Base-by-base conservation (phyloP, 2,888 invertebrate species). In the Tuberolachnus salignus region DNA sequence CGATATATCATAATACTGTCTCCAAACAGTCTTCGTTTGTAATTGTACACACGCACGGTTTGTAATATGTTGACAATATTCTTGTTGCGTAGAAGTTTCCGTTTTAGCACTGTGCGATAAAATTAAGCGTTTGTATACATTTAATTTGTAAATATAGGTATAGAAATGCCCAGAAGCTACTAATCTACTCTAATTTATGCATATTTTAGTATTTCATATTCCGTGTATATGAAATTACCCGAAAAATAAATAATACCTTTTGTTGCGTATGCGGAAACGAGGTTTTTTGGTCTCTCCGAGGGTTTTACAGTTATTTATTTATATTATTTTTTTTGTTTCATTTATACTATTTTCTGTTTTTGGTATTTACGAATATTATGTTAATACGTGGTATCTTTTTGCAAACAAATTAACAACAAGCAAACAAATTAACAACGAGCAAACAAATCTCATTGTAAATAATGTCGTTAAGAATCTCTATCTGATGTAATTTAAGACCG, bases 141-240 rank as follows among this genome's bases (percentile, higher is more conserved):
- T 53, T 44, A n/a, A 42, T 21, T 73, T 64, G 1, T 42, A 23
- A 42, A 64, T 63, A 2, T 34, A 1, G n/a, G 16, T 44, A 16
- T 57, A 59, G 1, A 26, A 49, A 49, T 51, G 16, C 19, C 19
- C 10, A 34, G 34, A 19, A 49, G 14, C n/a, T 19, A 49, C 13
- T 16, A 34, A 49, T 72, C 26, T 59, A 53, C 11, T 44, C 2
- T 11, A 23, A 3, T 34, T 26, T 19, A 13, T 59, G 26, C 42
- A 64, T 53, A 64, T 64, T 53, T 64, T 13, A 64, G 21, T 73
- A 53, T 42, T 61, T 63, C 10, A 72, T 61, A 61, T 49, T 49
- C 49, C 49, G 14, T 19, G n/a, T 51, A 42, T 11, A 23, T 23
- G 11, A 53, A 53, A 53, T 73, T 63, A 63, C n/a, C n/a, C 23